Base-by-base conservation (phyloP, 1,140 invertebrate genomes). In the Trachymyrmex septentrionalis region DNA sequence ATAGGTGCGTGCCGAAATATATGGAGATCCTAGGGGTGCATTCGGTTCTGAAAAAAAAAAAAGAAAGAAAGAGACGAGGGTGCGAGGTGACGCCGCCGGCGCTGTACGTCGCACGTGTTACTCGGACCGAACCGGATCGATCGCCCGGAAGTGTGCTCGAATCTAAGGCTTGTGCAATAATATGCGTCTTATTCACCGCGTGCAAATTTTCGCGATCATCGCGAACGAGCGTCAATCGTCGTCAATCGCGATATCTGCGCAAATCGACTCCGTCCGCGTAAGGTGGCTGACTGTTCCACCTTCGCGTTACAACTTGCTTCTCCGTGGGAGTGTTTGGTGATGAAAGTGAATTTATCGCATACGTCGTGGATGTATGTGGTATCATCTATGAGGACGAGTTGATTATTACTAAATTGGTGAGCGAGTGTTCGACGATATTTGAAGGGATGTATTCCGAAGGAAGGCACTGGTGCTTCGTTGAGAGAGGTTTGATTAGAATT, bases 51-150 rank as follows among this genome's bases (percentile, higher is more conserved):
- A 67, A 34, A 59, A 24, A 59, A 30, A 34, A 27, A 27, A 27
- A 27, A 27, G 59, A 34, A 59, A 21, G 61, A 30, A 55, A 72
- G 2, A 12, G 38, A 48, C 9, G 50, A 48, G 44, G 55, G 27
- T 34, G 73, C 64, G 86, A 76, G 69, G 34, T 57, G 67, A 53
- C 71, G 67, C 78, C 59, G 73, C 80, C 67, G 81, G 87, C 81
- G 84, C 76, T 82, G 76, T 63, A 50, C 66, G 85, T 67, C 77
- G 85, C 85, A 86, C 85, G 85, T 86, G 85, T 82, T 86, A 82
- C 76, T 86, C 50, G n/a, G 30, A 61, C 64, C 77, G 66, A 86
- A 66, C 38, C 85, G 85, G 77, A 86, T 86, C 85, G 85, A 86
- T 86, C 66, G 85, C 19, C 85, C 85, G 85, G 85, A 86, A 86